Evolutionary conservation across 2,888 invertebrate genomes (phyloP), one percentile per base, ranked within the genome.

Genomic region (Heliothis peltigera): DNA sequence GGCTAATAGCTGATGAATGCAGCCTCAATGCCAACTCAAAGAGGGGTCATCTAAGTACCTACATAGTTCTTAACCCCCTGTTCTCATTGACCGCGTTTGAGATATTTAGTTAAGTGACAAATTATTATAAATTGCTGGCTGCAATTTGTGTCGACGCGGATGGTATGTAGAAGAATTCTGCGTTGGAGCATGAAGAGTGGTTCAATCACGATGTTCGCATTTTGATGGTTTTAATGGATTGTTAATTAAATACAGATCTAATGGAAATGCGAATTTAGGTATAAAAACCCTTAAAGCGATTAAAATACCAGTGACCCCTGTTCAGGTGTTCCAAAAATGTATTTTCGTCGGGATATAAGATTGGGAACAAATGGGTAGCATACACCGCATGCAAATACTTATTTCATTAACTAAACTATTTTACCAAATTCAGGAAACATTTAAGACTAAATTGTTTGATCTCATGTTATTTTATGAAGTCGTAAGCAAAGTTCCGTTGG

Each of bases 71-170:
- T 72, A 63, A 67, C 59, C 62, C 52, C 66, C 56, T 7, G 82
- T 80, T 82, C 51, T 78, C 82, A 82, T 82, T 82, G 82, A 82
- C 82, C 81, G 71, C 64, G 46, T 77, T 82, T 43, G 42, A 68
- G 62, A 54, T 47, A 66, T 76, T 75, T 78, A 75, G 72, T 56
- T 72, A 72, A 70, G 54, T 70, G 79, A 70, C 70, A 72, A 72
- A 79, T 77, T 76, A 75, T 65, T 76, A 65, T 58, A 58, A 67
- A 64, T 65, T 53, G 63, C 62, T 17, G 12, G 21, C 52, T 48
- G n/a, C 49, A 54, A 70, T 70, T 71, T 60, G 56, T 42, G n/a
- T 28, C 48, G 39, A n/a, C 6, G 22, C 3, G 57, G 44, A 48
- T 28, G 65, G 55, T 59, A 61, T 72, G 55, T 15, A 3, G 44